Evolutionary conservation across 2,888 invertebrate species (phyloP).

Genomic region (Lochmaea capreae): DNA sequence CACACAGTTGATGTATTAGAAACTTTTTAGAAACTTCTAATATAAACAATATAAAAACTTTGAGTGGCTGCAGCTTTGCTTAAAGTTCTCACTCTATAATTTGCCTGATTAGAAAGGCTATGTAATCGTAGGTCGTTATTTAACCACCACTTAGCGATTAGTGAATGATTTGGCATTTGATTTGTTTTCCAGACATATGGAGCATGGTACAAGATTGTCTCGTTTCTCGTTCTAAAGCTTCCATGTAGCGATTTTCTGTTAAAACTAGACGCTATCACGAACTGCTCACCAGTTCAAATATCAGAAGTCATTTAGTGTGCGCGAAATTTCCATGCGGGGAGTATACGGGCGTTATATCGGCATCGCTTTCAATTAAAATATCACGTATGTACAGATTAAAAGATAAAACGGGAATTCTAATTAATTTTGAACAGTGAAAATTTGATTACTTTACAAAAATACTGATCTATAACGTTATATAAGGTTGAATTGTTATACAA

Average conservation of each 20-base stretch:
- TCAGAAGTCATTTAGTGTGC: conserved; percentile 42
- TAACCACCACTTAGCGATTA: conserved; percentile 48
- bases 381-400: neutral
- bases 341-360: neutral
- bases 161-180: conserved; percentile 50
- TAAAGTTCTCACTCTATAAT: conserved; percentile 1
- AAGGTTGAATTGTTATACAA: neutral
- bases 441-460: neutral
- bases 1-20: no score
- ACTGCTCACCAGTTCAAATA: conserved; percentile 46
- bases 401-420: neutral
- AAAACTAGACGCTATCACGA: conserved; percentile 24
- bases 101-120: conserved; percentile 9
- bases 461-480: neutral
- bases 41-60: neutral
- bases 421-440: neutral
- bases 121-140: conserved; percentile 33
- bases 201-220: conserved; percentile 53
- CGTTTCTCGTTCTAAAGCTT: conserved; percentile 5
- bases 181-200: conserved; percentile 47
- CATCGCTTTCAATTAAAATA: conserved; percentile 15
- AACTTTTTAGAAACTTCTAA: no score
- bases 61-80: neutral
- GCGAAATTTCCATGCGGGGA: neutral
- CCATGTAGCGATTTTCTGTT: conserved; percentile 1